phyloP scores from a whole-genome alignment of 2,797 vertebrate species.

The Periophthalmus magnuspinnatus region DNA sequence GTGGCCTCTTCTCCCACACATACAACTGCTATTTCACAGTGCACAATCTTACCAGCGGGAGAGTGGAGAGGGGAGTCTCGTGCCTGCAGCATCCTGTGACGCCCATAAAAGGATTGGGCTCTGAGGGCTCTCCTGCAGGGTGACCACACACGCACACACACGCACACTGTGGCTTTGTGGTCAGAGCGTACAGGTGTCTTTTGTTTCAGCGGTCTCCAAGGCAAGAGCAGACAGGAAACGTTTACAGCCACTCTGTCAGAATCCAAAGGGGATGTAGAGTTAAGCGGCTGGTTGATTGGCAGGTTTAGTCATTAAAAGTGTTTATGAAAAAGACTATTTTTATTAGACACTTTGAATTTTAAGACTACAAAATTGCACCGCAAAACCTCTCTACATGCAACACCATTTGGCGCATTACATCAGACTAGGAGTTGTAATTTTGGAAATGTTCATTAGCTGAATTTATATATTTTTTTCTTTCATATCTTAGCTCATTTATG shows the following conservation, averaged over 20 bases:
- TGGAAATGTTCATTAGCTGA: not conserved
- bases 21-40: conserved; percentile 44
- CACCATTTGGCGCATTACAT: not conserved
- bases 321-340: not conserved
- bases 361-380: too few relatives aligned
- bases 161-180: conserved; percentile 19
- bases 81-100: conserved; percentile 32
- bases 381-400: not conserved
- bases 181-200: conserved; percentile 11
- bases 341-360: not conserved
- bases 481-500: not conserved
- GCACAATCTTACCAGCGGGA: conserved; percentile 49
- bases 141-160: conserved; percentile 30
- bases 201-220: conserved; percentile 23
- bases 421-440: not conserved
- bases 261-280: not conserved
- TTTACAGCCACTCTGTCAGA: conserved; percentile 10
- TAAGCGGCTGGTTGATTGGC: conserved; percentile 4
- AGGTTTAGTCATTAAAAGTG: not conserved
- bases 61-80: conserved; percentile 22
- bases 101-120: conserved; percentile 30
- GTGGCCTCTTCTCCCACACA: conserved; percentile 55
- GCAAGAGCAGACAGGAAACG: conserved; percentile 6
- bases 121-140: conserved; percentile 31
- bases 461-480: not conserved